Conservation (phyloP, 1,140 invertebrate genomes). For the Solenopsis fugax region DNA sequence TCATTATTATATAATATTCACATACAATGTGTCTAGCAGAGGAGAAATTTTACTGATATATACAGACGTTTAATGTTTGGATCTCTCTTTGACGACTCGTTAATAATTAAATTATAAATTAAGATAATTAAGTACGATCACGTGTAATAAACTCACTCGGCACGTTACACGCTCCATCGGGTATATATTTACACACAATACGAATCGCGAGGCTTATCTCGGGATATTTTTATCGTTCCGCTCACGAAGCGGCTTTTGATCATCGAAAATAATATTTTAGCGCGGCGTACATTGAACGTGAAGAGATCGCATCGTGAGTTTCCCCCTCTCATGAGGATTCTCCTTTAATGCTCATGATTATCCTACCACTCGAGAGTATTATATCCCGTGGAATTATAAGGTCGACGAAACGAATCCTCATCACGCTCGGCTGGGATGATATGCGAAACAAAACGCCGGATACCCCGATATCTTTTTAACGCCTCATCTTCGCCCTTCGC, state of each 20-base stretch:
- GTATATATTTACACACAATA: slow-evolving; percentile 35
- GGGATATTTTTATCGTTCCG: slow-evolving; percentile 54
- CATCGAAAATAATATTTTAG: slow-evolving; percentile 73
- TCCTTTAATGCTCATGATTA: slow-evolving; percentile 72
- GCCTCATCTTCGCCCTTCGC: not conserved
- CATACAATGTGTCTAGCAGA: no score
- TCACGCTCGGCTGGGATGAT: slow-evolving; percentile 17
- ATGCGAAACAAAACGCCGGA: slow-evolving; percentile 51
- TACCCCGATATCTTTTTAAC: slow-evolving; percentile 19
- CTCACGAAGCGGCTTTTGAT: slow-evolving; percentile 67
- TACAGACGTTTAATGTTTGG: not conserved
- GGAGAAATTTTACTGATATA: not conserved
- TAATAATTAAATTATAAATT: not conserved
- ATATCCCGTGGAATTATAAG: slow-evolving; percentile 71
- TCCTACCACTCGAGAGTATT: slow-evolving; percentile 68
- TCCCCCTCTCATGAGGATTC: slow-evolving; percentile 60
- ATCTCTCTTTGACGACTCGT: not conserved
- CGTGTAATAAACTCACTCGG: not conserved
- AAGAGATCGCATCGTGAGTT: slow-evolving; percentile 44
- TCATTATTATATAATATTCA: no score
- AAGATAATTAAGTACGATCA: not conserved
- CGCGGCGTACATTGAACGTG: slow-evolving; percentile 42
- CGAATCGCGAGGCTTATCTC: slow-evolving; percentile 26
- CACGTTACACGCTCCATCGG: not conserved
- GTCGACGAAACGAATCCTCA: slow-evolving; percentile 69